Evolutionary conservation across 2,797 vertebrate genomes (phyloP), one percentile per base, ranked within the genome.

Genomic region (Brachyrhaphis roseni): DNA sequence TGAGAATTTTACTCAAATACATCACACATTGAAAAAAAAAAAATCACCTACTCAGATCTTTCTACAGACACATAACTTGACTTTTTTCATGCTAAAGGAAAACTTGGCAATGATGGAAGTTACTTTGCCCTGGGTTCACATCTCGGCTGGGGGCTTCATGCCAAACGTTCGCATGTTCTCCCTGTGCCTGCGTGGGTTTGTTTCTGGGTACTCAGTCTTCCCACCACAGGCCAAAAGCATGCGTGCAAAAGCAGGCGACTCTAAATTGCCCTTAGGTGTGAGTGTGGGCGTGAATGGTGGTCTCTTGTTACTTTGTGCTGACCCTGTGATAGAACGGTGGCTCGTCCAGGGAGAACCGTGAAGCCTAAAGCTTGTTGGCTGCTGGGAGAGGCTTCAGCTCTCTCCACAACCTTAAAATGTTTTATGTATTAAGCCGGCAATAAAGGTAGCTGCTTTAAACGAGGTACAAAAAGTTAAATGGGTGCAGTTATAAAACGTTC

Each of bases 171-270:
- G 39, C 64, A 43, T 68, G 64, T 68, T 43, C 64, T 43, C 39
- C 36, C 20, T 26, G 36, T 68, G 36, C 39, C 18, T 68, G 64
- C 64, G 39, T 68, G 20, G 64, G 64, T 68, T 68, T 66, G 23
- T 66, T 41, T n/a, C 68, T 71, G 41, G 23, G 68, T 31, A 68
- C 64, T 68, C 36, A 45, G 68, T 43, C 68, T 71, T 28, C 64
- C 23, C 26, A 68, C 64, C 39, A 0, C 39, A 41, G 64, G 64
- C 39, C 64, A 68, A 68, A 41, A 68, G 5, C 64, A 68, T 43
- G 10, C 4, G 36, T 23, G 64, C 26, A 26, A 68, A 26, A 68
- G 26, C 23, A 11, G 39, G 36, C 5, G 20, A 68, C 64, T 18
- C 64, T 41, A 68, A 68, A 41, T 43, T 68, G 64, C 64, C 39